Evolutionary conservation across 2,888 invertebrate species (phyloP), one percentile per base, ranked within the genome.

Genomic region (Pheosia tremula): DNA sequence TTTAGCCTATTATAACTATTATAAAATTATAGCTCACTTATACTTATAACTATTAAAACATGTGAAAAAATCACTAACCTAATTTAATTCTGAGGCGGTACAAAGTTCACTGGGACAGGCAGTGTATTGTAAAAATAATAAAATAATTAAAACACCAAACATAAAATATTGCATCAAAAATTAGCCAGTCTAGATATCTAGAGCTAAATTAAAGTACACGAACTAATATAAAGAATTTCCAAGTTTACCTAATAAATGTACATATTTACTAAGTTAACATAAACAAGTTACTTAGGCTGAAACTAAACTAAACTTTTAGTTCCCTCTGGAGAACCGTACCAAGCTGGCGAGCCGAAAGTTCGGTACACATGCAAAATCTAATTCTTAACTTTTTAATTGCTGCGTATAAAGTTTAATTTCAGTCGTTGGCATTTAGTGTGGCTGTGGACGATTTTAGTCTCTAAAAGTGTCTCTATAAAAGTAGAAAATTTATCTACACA

Each of bases 341-440:
- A 56, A 64, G 63, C 64, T 62, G 56, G 54, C 60, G 64, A 61
- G 53, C 64, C 66, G 64, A 66, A 62, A 68, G 66, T 62, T 66
- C 41, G 24, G 57, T 58, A 56, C 59, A 68, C 61, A 49, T 55
- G 61, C 57, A 59, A 64, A 70, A 71, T 67, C 63, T 62, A 61
- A 60, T 53, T 57, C 61, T 64, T 56, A 68, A 68, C 64, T 71
- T 72, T 66, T 68, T 72, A 71, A 74, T 74, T 74, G 57, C 60
- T 63, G 13, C 45, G 24, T 50, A 56, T 38, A 58, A 63, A 73
- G 64, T 63, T 69, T 13, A 55, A 63, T 59, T 65, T 61, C 49
- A 53, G 56, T 70, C 60, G 63, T 66, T 24, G 24, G 24, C 24
- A 24, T 24, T 70, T 49, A 37, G 60, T 56, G 56, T 67, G 49